phyloP scores from a whole-genome alignment of 2,888 invertebrate genomes.

The Tetrapedia diversipes region DNA sequence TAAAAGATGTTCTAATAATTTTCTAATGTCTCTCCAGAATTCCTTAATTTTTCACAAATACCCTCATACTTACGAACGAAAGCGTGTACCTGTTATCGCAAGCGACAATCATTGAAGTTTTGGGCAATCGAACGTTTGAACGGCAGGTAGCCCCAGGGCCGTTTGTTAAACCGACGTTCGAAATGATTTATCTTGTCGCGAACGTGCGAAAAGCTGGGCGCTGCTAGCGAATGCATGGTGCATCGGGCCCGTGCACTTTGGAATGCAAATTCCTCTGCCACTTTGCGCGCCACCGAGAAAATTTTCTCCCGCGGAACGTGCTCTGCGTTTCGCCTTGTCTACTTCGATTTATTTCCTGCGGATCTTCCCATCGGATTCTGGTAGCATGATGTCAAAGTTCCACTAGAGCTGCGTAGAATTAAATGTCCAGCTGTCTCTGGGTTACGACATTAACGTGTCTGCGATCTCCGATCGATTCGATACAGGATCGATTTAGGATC shows the following conservation, averaged over 20 bases:
- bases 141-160: neutral
- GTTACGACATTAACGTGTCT: too few relatives aligned
- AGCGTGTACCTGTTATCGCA: too few relatives aligned
- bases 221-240: slow-evolving; percentile 41
- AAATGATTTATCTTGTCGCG: slow-evolving; percentile 37
- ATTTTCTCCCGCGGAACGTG: slow-evolving; percentile 45
- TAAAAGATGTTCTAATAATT: too few relatives aligned
- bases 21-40: too few relatives aligned
- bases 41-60: too few relatives aligned
- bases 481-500: too few relatives aligned
- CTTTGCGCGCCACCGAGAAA: slow-evolving; percentile 35
- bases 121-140: slow-evolving; percentile 18
- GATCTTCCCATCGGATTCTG: neutral
- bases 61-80: too few relatives aligned
- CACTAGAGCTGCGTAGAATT: neutral
- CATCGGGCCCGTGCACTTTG: slow-evolving; percentile 37
- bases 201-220: slow-evolving; percentile 24
- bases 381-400: neutral
- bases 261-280: slow-evolving; percentile 44
- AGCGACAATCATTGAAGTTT: neutral
- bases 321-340: slow-evolving; percentile 22
- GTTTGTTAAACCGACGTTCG: slow-evolving; percentile 32
- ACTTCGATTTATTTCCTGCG: slow-evolving; percentile 21
- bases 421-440: too few relatives aligned
- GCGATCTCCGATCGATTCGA: too few relatives aligned